phyloP scores from a whole-genome alignment of 2,888 invertebrate species.

The Campaea margaritaria region DNA sequence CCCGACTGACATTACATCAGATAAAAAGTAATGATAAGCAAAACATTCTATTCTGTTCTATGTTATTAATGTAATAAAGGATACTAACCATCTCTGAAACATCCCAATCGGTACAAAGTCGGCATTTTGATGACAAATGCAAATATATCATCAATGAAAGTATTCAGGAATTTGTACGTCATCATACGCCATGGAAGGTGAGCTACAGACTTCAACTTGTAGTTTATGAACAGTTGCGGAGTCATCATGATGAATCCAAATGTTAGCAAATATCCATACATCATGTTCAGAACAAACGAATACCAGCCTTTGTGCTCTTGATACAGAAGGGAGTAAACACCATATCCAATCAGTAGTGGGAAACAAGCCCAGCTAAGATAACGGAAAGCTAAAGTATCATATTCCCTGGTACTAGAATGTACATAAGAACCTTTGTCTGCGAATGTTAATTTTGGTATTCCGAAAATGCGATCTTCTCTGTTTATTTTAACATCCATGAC shows the following conservation, averaged over 20 bases:
- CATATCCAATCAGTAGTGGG: conserved; percentile 96
- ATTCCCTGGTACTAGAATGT: conserved; percentile 96
- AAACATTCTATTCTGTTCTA: no score
- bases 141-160: conserved; percentile 99
- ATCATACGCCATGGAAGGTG: conserved; percentile 99
- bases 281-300: conserved; percentile 97
- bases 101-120: conserved; percentile 98
- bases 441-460: conserved; percentile 92
- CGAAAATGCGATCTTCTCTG: conserved; percentile 90
- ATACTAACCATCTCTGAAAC: conserved; percentile 95
- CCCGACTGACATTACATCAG: no score
- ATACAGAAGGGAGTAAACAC: conserved; percentile 97
- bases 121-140: conserved; percentile 99
- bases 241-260: conserved; percentile 99
- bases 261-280: conserved; percentile 98
- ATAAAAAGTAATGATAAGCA: not conserved
- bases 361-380: conserved; percentile 98
- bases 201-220: conserved; percentile 99
- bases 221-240: conserved; percentile 99
- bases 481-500: conserved; percentile 92
- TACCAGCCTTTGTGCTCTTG: conserved; percentile 99
- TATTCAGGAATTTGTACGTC: conserved; percentile 99
- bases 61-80: conserved; percentile 5
- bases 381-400: conserved; percentile 97
- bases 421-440: conserved; percentile 98